These are phyloP conservation scores for Agrotis clavis DNA, from an alignment of 2,888 invertebrate species.

Conservation along the genomic window DNA sequence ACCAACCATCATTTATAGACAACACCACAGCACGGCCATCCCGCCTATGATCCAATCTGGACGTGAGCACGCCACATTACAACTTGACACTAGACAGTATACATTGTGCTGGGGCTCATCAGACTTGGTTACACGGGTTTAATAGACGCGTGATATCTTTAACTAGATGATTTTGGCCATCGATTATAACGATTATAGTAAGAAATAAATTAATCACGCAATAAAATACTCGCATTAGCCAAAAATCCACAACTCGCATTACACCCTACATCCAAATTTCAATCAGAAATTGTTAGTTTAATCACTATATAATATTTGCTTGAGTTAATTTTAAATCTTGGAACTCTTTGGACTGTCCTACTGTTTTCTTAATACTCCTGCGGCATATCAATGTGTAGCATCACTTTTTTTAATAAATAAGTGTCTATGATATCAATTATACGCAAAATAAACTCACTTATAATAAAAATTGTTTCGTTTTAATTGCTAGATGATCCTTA, in stretches of 20 bases:
- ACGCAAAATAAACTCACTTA: constrained; percentile 25
- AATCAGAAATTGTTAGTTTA: too few species aligned
- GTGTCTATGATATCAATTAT: constrained; percentile 29
- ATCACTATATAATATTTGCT: background rate
- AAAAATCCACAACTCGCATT: too few species aligned
- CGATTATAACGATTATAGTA: too few species aligned
- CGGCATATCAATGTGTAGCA: constrained; percentile 32
- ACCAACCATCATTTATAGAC: background rate
- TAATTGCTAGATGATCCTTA: constrained; percentile 18
- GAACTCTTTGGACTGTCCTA: background rate
- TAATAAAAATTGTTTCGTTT: background rate
- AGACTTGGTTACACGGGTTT: background rate
- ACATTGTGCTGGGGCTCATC: constrained; percentile 14
- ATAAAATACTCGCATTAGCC: too few species aligned
- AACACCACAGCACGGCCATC: constrained; percentile 11
- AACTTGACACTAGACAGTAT: background rate
- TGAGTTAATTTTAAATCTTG: background rate
- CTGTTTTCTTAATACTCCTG: constrained; percentile 26
- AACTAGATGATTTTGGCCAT: too few species aligned
- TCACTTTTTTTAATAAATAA: constrained; percentile 1
- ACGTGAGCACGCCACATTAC: background rate
- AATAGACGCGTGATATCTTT: too few species aligned
- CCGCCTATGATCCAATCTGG: background rate
- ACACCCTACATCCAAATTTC: too few species aligned
- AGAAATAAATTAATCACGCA: too few species aligned